Evolutionary conservation across 2,888 invertebrate species (phyloP), one percentile per base, ranked within the genome.

Genomic region (Alviniconcha strummeri): DNA sequence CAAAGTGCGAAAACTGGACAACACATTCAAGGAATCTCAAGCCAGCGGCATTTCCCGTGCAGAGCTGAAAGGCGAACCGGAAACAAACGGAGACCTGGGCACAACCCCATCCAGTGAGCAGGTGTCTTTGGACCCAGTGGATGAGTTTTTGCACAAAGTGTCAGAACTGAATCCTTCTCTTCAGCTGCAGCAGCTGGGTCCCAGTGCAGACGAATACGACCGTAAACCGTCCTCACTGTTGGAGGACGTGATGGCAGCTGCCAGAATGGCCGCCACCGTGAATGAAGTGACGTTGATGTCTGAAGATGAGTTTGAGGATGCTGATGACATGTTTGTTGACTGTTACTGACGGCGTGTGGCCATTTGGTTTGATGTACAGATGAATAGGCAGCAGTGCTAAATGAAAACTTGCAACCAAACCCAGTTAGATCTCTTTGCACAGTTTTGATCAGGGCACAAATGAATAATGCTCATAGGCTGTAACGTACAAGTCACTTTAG

Each of bases 191-290:
- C 54, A 79, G 13, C 69, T 77, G 7, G n/a, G 64, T n/a, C 60
- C 56, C 11, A 85, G 85, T 71, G 81, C 81, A 52, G 88, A 89
- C 76, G 85, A 85, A 64, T 88, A 89, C 76, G 83, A 79, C 4
- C 69, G 76, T 17, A 85, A 87, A 69, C 88, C 88, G 15, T 67
- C 84, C 15, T 87, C 87, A 6, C 67, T 89, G n/a, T 71, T 89
- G 57, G 88, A 88, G n/a, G 89, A 89, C 69, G 85, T 89, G 71
- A 79, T 89, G 78, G 84, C 86, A 11, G 86, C 86, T 9, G 79
- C 84, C 36, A 80, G 72, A 54, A 9, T 56, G 56, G 76, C 82
- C 5, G 17, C 55, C 7, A 5, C 11, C 9, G 67, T 15, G 5
- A 55, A 13, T 67, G 82, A 82, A 69, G 55, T 69, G 52, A 55